Percentiles rank a stretch among this genome's conserved stretches.
Conservation (phyloP, 2,797 vertebrate genomes). For the Rhinella marina region DNA sequence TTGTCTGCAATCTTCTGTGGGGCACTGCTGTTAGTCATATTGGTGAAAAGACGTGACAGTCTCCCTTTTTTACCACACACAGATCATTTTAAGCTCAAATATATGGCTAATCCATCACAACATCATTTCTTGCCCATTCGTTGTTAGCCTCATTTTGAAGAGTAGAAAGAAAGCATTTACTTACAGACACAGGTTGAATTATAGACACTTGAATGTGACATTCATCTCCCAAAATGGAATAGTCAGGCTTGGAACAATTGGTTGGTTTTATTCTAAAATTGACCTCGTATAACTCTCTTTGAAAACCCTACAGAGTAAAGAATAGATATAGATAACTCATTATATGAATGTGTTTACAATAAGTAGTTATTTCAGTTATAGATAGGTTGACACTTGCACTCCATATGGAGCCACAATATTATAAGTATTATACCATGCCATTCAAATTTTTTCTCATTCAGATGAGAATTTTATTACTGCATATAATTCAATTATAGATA, state of each 20-base stretch:
- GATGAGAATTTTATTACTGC: too few species aligned
- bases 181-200: slow-evolving; percentile 14
- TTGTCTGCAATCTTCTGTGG: too few species aligned
- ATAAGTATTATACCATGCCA: too few species aligned
- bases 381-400: too few species aligned
- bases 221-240: slow-evolving; percentile 50
- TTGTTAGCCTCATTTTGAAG: background rate
- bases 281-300: background rate
- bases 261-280: slow-evolving; percentile 6
- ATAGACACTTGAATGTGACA: background rate
- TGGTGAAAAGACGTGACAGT: too few species aligned
- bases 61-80: too few species aligned
- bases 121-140: background rate
- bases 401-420: too few species aligned
- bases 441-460: too few species aligned
- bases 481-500: background rate
- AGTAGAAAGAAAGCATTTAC: background rate
- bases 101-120: background rate
- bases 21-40: too few species aligned
- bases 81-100: too few species aligned
- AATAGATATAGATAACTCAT: background rate
- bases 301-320: slow-evolving; percentile 12
- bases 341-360: background rate
- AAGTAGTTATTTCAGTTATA: background rate
- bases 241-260: slow-evolving; percentile 44